These are phyloP conservation scores for Reticulitermes speratus DNA, from an alignment of 1,140 invertebrate genomes.

Conservation along the genomic window DNA sequence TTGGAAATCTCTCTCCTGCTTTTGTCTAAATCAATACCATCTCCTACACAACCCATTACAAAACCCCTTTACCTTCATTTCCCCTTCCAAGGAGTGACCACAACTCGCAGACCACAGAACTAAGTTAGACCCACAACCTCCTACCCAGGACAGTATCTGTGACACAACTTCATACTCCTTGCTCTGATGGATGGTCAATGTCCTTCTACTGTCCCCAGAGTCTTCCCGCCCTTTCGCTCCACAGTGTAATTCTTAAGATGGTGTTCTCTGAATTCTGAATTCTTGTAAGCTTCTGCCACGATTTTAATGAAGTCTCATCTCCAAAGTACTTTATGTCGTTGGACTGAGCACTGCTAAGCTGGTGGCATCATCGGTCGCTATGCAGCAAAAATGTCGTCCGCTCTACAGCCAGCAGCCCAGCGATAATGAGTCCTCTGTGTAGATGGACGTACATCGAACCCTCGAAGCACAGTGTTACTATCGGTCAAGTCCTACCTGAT, in stretches of 20 bases:
- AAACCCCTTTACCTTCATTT: not conserved
- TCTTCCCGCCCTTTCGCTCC: not conserved
- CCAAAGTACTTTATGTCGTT: too few relatives aligned
- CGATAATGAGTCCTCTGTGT: too few relatives aligned
- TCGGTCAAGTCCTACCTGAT: too few relatives aligned
- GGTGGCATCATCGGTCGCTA: too few relatives aligned
- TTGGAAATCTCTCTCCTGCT: conserved; percentile 4
- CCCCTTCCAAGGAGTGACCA: not conserved
- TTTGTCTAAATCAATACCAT: conserved; percentile 10
- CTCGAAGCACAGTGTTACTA: too few relatives aligned
- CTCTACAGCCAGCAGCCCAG: too few relatives aligned
- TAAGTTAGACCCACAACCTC: not conserved
- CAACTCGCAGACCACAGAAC: not conserved
- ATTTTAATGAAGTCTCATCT: too few relatives aligned
- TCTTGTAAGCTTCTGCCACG: too few relatives aligned
- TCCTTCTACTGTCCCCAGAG: not conserved
- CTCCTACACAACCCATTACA: conserved; percentile 14
- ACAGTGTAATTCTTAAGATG: not conserved
- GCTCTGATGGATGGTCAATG: not conserved
- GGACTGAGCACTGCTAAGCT: too few relatives aligned
- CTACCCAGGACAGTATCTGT: not conserved
- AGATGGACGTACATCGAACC: too few relatives aligned
- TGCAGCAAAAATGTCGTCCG: too few relatives aligned
- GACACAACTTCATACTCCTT: not conserved
- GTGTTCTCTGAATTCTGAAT: too few relatives aligned